Conservation (phyloP, 1,140 invertebrate species). For the Brachionus calyciflorus region DNA sequence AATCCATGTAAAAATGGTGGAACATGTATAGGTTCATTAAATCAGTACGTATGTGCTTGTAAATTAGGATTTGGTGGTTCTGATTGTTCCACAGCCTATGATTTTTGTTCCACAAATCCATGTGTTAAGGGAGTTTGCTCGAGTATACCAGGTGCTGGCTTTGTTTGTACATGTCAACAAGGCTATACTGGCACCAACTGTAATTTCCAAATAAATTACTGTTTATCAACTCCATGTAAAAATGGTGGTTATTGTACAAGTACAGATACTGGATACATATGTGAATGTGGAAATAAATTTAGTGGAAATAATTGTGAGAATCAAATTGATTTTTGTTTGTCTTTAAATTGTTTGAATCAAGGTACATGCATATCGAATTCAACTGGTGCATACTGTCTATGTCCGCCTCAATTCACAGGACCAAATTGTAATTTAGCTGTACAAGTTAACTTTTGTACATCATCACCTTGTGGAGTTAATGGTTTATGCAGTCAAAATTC, state of each 20-base stretch:
- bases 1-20: constrained; percentile 48
- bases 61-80: constrained; percentile 10
- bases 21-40: constrained; percentile 41
- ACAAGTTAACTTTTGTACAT: neutral
- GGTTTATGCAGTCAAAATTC: constrained; percentile 24
- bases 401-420: constrained; percentile 14
- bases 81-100: constrained; percentile 48
- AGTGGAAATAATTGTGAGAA: constrained; percentile 32
- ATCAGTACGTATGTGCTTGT: constrained; percentile 29
- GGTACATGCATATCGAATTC: constrained; percentile 28
- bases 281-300: constrained; percentile 50
- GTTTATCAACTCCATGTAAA: constrained; percentile 50
- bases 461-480: constrained; percentile 17
- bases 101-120: constrained; percentile 24
- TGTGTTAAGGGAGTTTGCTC: constrained; percentile 23
- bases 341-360: constrained; percentile 46
- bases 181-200: constrained; percentile 50
- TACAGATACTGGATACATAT: constrained; percentile 43
- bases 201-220: constrained; percentile 51
- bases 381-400: constrained; percentile 5
- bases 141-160: constrained; percentile 19
- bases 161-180: constrained; percentile 70
- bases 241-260: constrained; percentile 51
- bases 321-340: constrained; percentile 47
- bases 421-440: neutral